These are phyloP conservation scores for Epsilonema sp. DNA, from an alignment of 2,888 invertebrate species.

Conservation along the genomic window DNA sequence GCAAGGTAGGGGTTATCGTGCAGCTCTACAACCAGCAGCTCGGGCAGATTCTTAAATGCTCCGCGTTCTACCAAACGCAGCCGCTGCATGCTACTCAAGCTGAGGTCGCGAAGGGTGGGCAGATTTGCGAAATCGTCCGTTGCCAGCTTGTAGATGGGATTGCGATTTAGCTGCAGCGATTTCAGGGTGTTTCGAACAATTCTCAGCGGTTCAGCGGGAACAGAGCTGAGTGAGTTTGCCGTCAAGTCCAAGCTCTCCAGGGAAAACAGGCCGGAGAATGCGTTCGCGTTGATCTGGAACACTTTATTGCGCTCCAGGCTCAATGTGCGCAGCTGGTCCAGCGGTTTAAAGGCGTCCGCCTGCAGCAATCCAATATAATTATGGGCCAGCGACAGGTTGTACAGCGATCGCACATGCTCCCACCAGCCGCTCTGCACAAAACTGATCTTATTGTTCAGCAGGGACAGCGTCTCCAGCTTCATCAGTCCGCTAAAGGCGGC, in stretches of 20 bases:
- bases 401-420: slow-evolving; percentile 1
- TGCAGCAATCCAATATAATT: slow-evolving; percentile 7
- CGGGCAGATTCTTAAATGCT: slow-evolving; percentile 30
- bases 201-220: slow-evolving; percentile 13
- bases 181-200: slow-evolving; percentile 11
- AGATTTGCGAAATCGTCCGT: slow-evolving; percentile 21
- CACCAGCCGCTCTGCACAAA: slow-evolving; percentile 9
- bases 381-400: slow-evolving; percentile 4
- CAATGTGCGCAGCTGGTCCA: slow-evolving; percentile 4
- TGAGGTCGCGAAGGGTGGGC: slow-evolving; percentile 22
- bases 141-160: slow-evolving; percentile 15
- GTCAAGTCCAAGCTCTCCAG: slow-evolving; percentile 19
- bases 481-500: slow-evolving; percentile 26
- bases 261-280: slow-evolving; percentile 28
- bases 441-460: slow-evolving; percentile 20
- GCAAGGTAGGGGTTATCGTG: slow-evolving; percentile 30
- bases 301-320: slow-evolving; percentile 18
- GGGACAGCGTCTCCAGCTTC: slow-evolving; percentile 22
- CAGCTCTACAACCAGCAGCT: slow-evolving; percentile 26
- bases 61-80: slow-evolving; percentile 29
- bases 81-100: slow-evolving; percentile 28
- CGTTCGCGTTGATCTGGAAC: slow-evolving; percentile 26
- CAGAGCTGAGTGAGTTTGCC: slow-evolving; percentile 14
- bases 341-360: slow-evolving; percentile 2
- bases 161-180: slow-evolving; percentile 15